Conservation (phyloP, 35 echinoderm and acorn worm species). For the Ophioderma brevispina region DNA sequence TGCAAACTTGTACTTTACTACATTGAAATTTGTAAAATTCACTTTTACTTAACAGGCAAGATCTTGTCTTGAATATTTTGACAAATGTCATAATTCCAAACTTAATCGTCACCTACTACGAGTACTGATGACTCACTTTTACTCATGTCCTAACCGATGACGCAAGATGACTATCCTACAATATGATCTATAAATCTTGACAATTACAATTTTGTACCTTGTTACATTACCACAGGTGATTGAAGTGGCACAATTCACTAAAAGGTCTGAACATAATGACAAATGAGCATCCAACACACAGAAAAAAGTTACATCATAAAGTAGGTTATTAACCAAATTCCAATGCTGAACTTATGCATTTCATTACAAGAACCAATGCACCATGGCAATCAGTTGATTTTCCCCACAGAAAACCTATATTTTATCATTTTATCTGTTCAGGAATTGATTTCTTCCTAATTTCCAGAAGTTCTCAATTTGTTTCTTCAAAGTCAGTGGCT, state of each 20-base stretch:
- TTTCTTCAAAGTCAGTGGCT: neutral
- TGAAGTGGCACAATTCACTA: neutral
- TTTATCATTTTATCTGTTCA: neutral
- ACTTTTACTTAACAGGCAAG: too few relatives aligned
- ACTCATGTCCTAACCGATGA: too few relatives aligned
- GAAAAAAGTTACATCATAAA: neutral
- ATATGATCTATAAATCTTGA: neutral
- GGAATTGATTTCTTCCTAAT: neutral
- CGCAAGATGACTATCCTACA: too few relatives aligned
- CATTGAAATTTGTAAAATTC: too few relatives aligned
- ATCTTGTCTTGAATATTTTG: too few relatives aligned
- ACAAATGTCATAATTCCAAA: too few relatives aligned
- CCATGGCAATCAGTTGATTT: neutral
- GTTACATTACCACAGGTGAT: neutral
- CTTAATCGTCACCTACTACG: too few relatives aligned
- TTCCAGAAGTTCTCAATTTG: neutral
- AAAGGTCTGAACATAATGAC: neutral
- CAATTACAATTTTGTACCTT: neutral
- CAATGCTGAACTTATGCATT: neutral
- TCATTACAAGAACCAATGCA: neutral
- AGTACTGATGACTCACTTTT: too few relatives aligned
- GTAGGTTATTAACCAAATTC: neutral
- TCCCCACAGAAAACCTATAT: neutral
- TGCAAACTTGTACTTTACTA: too few relatives aligned
- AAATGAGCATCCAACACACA: neutral